Evolutionary conservation across 2,797 vertebrate species (phyloP).

Genomic region (Amblyraja radiata): DNA sequence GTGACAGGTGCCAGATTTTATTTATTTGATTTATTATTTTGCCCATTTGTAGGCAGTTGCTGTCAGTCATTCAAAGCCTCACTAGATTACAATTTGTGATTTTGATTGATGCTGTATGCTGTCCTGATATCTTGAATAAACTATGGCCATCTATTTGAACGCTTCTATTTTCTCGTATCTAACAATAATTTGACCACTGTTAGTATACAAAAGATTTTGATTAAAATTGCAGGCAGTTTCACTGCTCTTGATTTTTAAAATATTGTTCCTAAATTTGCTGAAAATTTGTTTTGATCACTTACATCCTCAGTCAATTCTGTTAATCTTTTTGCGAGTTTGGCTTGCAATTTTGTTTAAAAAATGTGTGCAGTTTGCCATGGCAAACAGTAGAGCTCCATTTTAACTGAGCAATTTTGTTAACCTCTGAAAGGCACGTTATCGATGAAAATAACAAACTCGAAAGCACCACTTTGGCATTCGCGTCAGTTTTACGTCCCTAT

Average conservation of each 20-base stretch:
- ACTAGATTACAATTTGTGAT: not conserved
- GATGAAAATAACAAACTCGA: not conserved
- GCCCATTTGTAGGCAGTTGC: not conserved
- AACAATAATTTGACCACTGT: not conserved
- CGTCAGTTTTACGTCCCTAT: not conserved
- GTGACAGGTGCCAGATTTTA: not conserved
- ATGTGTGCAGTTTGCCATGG: not conserved
- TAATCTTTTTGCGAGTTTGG: not conserved
- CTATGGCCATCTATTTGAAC: not conserved
- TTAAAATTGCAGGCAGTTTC: not conserved
- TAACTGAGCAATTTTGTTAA: too few species aligned
- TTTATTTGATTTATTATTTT: not conserved
- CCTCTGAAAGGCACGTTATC: not conserved
- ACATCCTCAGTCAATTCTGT: not conserved
- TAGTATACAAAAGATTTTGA: not conserved
- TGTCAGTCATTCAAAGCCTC: not conserved
- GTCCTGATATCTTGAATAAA: not conserved
- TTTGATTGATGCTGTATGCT: not conserved
- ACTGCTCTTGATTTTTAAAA: not conserved
- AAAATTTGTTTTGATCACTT: not conserved
- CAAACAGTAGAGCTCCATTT: not conserved
- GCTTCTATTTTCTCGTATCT: not conserved
- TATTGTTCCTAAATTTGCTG: not conserved
- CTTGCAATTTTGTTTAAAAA: not conserved
- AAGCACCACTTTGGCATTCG: not conserved